Percentiles rank a stretch among this genome's conserved stretches.
Evolutionary conservation across 2,888 invertebrate species (phyloP).

Genomic region (Sipha maydis): DNA sequence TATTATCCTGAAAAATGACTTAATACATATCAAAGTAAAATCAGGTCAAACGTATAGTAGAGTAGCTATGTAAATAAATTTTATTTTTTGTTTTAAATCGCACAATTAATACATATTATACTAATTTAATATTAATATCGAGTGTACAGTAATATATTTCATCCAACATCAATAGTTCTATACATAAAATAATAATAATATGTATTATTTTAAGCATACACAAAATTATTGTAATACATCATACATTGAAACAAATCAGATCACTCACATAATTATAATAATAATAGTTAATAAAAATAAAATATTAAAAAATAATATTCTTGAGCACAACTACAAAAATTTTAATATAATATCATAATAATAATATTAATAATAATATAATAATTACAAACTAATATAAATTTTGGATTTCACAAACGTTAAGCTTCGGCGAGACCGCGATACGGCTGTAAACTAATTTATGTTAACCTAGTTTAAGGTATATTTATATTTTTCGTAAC

Average conservation of each 20-base stretch:
- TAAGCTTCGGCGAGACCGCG: background rate
- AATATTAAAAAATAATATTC: constrained; percentile 36
- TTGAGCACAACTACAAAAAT: constrained; percentile 58
- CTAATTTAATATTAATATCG: constrained; percentile 11
- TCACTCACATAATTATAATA: constrained; percentile 11
- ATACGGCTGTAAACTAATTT: background rate
- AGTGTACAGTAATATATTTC: background rate
- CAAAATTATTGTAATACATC: constrained; percentile 43
- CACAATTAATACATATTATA: constrained; percentile 30
- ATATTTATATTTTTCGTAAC: too few relatives aligned
- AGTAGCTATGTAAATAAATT: background rate
- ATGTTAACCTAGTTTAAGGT: background rate
- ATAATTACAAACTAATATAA: constrained; percentile 50
- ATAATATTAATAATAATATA: constrained; percentile 33
- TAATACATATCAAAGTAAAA: too few relatives aligned
- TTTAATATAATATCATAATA: constrained; percentile 46
- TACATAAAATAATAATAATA: constrained; percentile 17
- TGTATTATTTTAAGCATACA: background rate
- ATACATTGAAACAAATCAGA: constrained; percentile 53
- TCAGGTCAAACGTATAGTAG: too few relatives aligned
- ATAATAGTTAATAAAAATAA: constrained; percentile 34
- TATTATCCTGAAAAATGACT: too few relatives aligned
- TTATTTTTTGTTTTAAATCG: constrained; percentile 20
- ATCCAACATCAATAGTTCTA: constrained; percentile 23
- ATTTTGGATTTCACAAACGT: constrained; percentile 40